A percentile compares a stretch with the other conserved stretches of the same genome.
Conservation (phyloP, 2,113 vertebrate species). For the Pterocles gutturalis region DNA sequence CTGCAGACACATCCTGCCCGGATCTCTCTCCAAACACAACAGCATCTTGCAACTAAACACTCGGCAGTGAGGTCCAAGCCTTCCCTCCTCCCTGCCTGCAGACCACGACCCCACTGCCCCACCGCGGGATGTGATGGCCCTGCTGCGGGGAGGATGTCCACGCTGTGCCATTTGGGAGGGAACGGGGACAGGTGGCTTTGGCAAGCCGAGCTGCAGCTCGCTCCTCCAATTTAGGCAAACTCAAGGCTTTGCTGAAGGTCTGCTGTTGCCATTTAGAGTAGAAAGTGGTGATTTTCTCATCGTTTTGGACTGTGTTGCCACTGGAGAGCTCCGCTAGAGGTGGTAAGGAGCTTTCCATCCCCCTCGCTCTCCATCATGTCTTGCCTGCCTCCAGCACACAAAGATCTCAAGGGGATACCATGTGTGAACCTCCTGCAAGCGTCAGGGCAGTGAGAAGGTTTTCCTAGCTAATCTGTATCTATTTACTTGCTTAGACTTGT, state of each 20-base stretch:
- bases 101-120: accelerated
- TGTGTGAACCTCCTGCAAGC: neutral
- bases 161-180: accelerated
- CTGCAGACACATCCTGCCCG: slow-evolving; percentile 50
- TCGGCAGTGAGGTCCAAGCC: neutral
- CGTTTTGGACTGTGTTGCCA: neutral
- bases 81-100: neutral
- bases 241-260: neutral
- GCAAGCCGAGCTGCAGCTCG: accelerated
- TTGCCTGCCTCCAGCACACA: neutral
- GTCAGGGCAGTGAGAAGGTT: neutral
- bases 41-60: slow-evolving; percentile 43
- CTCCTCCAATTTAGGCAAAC: neutral
- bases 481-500: neutral
- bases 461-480: neutral
- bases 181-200: neutral
- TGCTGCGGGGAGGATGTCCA: accelerated
- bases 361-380: neutral
- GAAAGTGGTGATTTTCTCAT: neutral
- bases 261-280: neutral
- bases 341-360: neutral
- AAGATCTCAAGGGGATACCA: neutral
- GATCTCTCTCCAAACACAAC: slow-evolving; percentile 32
- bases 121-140: accelerated
- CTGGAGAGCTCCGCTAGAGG: neutral